Percentiles rank a stretch among this genome's conserved stretches.
Evolutionary conservation across 92 coral and sea anemone species (phyloP).

Genomic region (Blastomussa wellsi): DNA sequence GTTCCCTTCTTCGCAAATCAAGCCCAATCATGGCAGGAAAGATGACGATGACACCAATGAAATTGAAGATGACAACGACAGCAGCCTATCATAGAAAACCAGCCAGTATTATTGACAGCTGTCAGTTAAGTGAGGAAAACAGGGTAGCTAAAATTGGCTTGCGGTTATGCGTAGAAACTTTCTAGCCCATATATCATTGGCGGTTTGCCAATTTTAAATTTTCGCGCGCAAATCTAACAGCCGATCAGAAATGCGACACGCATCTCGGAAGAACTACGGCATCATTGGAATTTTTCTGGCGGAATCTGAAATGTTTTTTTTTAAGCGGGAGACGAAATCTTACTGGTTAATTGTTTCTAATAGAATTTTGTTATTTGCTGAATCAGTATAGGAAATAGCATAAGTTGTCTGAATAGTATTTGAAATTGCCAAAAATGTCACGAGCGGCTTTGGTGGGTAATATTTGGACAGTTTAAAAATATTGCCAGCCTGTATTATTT

Average conservation of each 20-base stretch:
- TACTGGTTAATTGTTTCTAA: too few relatives aligned
- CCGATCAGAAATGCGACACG: background rate
- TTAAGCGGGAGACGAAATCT: background rate
- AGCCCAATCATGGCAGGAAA: constrained; percentile 95
- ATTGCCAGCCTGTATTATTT: too few relatives aligned
- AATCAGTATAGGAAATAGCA: too few relatives aligned
- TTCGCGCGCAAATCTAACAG: background rate
- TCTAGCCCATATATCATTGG: background rate
- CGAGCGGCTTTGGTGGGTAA: too few relatives aligned
- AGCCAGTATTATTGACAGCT: background rate
- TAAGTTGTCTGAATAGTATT: too few relatives aligned
- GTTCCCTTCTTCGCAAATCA: constrained; percentile 80
- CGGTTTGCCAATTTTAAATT: too few relatives aligned
- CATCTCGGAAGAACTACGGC: background rate
- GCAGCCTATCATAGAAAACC: constrained; percentile 72
- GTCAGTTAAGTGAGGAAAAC: background rate
- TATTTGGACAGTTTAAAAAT: too few relatives aligned
- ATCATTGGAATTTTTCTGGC: background rate
- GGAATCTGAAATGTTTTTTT: too few relatives aligned
- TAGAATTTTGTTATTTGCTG: too few relatives aligned
- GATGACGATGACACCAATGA: constrained; percentile 73
- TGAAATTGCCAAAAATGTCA: too few relatives aligned
- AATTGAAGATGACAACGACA: constrained; percentile 84
- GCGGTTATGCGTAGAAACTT: too few relatives aligned
- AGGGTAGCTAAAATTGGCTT: background rate